Evolutionary conservation across 2,113 vertebrate species (phyloP), one percentile per base, ranked within the genome.

Genomic region (Chinchilla lanigera): DNA sequence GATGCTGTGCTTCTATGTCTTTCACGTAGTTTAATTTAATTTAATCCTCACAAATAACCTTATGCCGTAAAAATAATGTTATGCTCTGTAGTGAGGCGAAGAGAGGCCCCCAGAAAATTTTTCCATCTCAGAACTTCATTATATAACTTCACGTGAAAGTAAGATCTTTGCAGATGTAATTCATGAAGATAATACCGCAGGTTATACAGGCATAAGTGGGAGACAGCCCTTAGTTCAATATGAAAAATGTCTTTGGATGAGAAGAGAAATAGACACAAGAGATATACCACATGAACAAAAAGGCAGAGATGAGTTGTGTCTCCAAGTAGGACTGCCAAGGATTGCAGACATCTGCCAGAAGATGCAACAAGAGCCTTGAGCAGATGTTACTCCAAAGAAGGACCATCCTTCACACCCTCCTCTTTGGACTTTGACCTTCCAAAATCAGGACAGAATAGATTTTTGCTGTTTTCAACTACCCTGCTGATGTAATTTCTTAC

Each of bases 11-110:
- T 80, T 93, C 12, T 63, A 35, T 47, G 44, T 78, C 84, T 58
- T 88, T 60, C n/a, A 56, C 80, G 16, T 58, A 67, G 26, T 83
- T 52, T 73, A 88, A 93, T 92, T 61, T 67, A 63, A 95, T 73
- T 77, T 93, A 90, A 52, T 65, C 83, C 0, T 69, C 63, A 78
- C 24, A 84, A 84, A 87, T 69, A 96, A 93, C 12, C 26, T 86
- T 38, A 82, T 28, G 26, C 84, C 44, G 77, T 58, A 61, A 81
- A 86, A 94, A 86, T 38, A 83, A 38, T 81, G 17, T 22, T 71
- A 56, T 56, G n/a, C 6, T n/a, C 22, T 90, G 0, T 38, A 30
- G 19, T 58, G 11, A 35, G 12, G 50, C 65, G 16, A 71, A 54
- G 16, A 77, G 5, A 22, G 7, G 9, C 7, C 14, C 3, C n/a